These are phyloP conservation scores for Takifugu flavidus DNA, from an alignment of 2,113 vertebrate species.

Conservation along the genomic window DNA sequence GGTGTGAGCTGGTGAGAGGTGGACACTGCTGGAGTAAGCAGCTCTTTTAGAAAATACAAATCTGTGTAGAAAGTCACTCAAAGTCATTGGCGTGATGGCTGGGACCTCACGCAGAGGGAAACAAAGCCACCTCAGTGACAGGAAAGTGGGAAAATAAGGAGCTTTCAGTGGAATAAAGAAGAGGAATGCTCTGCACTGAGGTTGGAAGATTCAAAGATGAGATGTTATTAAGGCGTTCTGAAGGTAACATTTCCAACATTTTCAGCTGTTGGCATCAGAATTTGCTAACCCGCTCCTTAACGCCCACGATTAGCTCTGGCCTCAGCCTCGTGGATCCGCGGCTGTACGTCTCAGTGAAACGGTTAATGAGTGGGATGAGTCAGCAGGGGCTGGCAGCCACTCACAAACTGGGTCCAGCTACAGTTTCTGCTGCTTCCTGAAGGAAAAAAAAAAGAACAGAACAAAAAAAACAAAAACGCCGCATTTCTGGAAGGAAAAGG, in stretches of 20 bases:
- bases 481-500: not conserved
- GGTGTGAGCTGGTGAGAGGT: not conserved
- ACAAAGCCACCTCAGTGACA: not conserved
- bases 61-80: no score
- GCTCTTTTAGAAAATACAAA: not conserved
- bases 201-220: not conserved
- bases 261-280: constrained; percentile 25
- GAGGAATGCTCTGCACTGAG: no score
- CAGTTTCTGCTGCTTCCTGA: constrained; percentile 9
- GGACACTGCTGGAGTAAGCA: not conserved
- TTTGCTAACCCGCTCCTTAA: constrained; percentile 24
- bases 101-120: not conserved
- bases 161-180: no score
- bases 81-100: not conserved
- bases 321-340: constrained; percentile 20
- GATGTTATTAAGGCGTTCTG: constrained; percentile 19
- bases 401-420: constrained; percentile 10
- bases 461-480: not conserved
- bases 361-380: constrained; percentile 47
- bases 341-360: constrained; percentile 32
- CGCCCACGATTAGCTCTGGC: constrained; percentile 44
- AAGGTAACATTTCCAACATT: constrained; percentile 20
- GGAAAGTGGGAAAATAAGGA: no score
- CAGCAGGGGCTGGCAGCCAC: constrained; percentile 30
- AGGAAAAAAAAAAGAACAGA: not conserved